These are phyloP conservation scores for Sebastes paucispinis DNA, from an alignment of 2,797 vertebrate genomes.

Conservation along the genomic window DNA sequence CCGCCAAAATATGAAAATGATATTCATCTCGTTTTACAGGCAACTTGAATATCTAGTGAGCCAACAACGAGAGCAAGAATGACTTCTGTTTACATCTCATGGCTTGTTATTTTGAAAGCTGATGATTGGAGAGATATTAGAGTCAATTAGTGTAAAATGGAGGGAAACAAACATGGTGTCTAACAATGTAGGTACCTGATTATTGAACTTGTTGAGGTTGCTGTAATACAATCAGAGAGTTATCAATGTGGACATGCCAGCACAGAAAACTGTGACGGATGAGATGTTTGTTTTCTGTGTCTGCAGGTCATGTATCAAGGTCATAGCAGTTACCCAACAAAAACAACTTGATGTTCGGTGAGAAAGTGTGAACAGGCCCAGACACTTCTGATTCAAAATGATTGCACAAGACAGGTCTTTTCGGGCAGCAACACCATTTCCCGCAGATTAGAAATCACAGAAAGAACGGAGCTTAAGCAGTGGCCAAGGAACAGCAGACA, in stretches of 20 bases:
- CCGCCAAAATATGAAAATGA: slow-evolving; percentile 58
- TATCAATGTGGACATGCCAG: neutral
- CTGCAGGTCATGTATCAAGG: slow-evolving; percentile 33
- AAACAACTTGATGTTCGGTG: slow-evolving; percentile 6
- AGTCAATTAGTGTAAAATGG: slow-evolving; percentile 25
- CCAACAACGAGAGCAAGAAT: neutral
- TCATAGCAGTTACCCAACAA: slow-evolving; percentile 26
- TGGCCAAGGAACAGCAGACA: slow-evolving; percentile 54
- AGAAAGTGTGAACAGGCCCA: slow-evolving; percentile 19
- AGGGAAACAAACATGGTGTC: slow-evolving; percentile 7
- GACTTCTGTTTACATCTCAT: slow-evolving; percentile 38
- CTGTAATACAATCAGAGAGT: neutral
- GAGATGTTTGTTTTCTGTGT: slow-evolving; percentile 4
- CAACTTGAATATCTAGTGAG: slow-evolving; percentile 34
- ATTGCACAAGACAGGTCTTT: slow-evolving; percentile 22
- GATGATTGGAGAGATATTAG: slow-evolving; percentile 38
- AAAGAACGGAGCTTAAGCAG: slow-evolving; percentile 35
- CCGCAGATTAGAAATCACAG: slow-evolving; percentile 49
- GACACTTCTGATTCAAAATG: slow-evolving; percentile 45
- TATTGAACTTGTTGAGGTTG: neutral
- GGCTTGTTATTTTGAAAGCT: slow-evolving; percentile 42
- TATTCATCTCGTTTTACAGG: slow-evolving; percentile 54
- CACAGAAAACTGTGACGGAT: slow-evolving; percentile 1
- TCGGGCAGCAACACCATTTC: slow-evolving; percentile 35
- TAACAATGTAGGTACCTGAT: neutral